Conservation (phyloP, 2,888 invertebrate species). For the Cheilosia pagana region DNA sequence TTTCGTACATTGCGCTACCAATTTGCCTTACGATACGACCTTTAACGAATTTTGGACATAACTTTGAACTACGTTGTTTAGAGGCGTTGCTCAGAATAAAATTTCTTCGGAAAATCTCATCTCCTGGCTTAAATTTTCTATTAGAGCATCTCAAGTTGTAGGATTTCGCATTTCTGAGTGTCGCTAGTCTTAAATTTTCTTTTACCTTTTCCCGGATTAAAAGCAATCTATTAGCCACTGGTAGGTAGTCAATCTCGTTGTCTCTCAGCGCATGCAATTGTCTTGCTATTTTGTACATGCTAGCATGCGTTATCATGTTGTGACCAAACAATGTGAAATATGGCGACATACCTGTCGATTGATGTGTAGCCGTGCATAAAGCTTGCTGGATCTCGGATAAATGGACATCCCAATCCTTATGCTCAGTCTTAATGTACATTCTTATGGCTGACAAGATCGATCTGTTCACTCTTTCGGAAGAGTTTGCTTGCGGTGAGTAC, state of each 20-base stretch:
- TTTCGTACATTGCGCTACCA: not conserved
- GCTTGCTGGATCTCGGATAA: slow-evolving; percentile 20
- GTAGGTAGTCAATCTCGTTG: not conserved
- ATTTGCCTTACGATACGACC: not conserved
- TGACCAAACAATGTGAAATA: not conserved
- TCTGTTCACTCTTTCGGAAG: slow-evolving; percentile 60
- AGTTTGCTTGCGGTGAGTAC: slow-evolving; percentile 31
- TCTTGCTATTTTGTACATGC: not conserved
- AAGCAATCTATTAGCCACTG: not conserved
- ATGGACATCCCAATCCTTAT: not conserved
- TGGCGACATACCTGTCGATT: not conserved
- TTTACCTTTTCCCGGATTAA: not conserved
- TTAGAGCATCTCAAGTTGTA: not conserved
- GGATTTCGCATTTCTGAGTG: not conserved
- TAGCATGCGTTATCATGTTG: not conserved
- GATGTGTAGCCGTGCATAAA: not conserved
- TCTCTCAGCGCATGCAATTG: not conserved
- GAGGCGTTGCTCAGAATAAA: not conserved
- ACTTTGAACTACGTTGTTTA: not conserved
- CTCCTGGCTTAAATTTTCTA: no score
- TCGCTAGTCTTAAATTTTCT: not conserved
- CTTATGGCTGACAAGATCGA: slow-evolving; percentile 42
- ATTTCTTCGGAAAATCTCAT: not conserved
- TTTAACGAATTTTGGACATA: not conserved
- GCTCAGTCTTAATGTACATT: slow-evolving; percentile 3